Percentiles rank a stretch among this genome's conserved stretches.
phyloP scores from a whole-genome alignment of 2,113 vertebrate species.

The Mohoua ochrocephala region DNA sequence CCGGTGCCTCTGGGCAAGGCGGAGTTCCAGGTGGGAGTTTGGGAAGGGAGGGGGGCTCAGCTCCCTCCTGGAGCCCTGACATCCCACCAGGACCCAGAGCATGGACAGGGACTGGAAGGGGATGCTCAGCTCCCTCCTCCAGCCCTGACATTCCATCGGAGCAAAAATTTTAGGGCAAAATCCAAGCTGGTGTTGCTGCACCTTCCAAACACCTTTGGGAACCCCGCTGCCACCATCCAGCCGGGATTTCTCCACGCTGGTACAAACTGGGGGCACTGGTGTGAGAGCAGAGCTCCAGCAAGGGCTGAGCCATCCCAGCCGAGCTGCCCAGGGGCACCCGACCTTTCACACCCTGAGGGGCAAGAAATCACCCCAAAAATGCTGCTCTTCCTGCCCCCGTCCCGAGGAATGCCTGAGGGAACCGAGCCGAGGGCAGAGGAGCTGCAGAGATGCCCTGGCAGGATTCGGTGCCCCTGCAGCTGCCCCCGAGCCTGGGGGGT shows the following conservation, averaged over 20 bases:
- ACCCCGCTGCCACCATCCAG: fast-evolving
- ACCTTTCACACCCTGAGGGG: not conserved
- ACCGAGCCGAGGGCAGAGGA: not conserved
- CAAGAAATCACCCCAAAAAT: not conserved
- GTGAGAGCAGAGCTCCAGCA: not conserved
- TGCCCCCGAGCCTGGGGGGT: not conserved
- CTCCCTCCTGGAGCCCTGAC: not conserved
- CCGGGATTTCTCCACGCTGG: not conserved
- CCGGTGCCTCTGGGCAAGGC: fast-evolving
- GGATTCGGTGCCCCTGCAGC: not conserved
- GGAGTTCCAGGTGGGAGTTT: fast-evolving
- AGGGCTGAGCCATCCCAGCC: fast-evolving
- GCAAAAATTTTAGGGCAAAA: not conserved
- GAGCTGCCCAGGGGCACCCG: not conserved
- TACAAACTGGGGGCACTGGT: not conserved
- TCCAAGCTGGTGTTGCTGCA: fast-evolving
- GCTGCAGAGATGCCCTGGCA: not conserved
- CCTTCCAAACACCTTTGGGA: not conserved
- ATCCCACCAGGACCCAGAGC: not conserved
- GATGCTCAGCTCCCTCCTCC: not conserved
- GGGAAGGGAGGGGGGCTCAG: not conserved
- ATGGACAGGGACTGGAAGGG: fast-evolving
- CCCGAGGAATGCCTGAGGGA: not conserved
- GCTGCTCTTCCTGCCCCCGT: not conserved
- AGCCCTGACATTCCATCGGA: not conserved